Evolutionary conservation across 2,888 invertebrate genomes (phyloP).

Genomic region (Pantelozetes paolii): DNA sequence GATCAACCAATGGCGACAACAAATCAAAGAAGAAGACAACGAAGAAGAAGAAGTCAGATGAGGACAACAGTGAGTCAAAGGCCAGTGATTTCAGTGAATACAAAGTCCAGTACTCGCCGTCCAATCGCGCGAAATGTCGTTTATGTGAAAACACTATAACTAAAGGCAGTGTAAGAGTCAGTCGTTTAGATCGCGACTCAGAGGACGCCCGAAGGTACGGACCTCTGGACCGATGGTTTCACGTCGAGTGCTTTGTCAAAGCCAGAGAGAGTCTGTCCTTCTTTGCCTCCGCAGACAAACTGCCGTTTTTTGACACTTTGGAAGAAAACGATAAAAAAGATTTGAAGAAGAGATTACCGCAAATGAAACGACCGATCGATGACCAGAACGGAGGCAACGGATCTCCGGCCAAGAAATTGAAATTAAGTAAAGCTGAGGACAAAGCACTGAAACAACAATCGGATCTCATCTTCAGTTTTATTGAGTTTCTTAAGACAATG

Average conservation of each 20-base stretch:
- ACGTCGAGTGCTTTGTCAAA: slow-evolving; percentile 81
- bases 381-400: neutral
- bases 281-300: slow-evolving; percentile 64
- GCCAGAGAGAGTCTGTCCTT: slow-evolving; percentile 68
- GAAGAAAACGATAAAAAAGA: slow-evolving; percentile 66
- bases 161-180: slow-evolving; percentile 71
- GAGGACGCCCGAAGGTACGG: slow-evolving; percentile 75
- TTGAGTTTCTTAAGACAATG: slow-evolving; percentile 63
- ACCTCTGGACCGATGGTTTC: slow-evolving; percentile 83
- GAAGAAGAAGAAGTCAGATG: slow-evolving; percentile 41
- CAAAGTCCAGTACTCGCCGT: slow-evolving; percentile 77
- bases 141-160: slow-evolving; percentile 80
- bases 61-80: slow-evolving; percentile 9
- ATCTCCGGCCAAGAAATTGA: slow-evolving; percentile 50
- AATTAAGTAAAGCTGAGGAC: slow-evolving; percentile 57
- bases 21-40: slow-evolving; percentile 31
- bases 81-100: slow-evolving; percentile 58
- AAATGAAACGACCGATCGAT: neutral
- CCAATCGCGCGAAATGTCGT: slow-evolving; percentile 70
- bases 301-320: slow-evolving; percentile 72
- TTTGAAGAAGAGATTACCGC: slow-evolving; percentile 57
- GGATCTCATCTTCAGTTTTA: slow-evolving; percentile 63
- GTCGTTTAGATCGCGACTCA: slow-evolving; percentile 77
- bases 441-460: slow-evolving; percentile 68
- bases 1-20: neutral